Evolutionary conservation across 2,797 vertebrate genomes (phyloP).

Genomic region (Borostomias antarcticus): DNA sequence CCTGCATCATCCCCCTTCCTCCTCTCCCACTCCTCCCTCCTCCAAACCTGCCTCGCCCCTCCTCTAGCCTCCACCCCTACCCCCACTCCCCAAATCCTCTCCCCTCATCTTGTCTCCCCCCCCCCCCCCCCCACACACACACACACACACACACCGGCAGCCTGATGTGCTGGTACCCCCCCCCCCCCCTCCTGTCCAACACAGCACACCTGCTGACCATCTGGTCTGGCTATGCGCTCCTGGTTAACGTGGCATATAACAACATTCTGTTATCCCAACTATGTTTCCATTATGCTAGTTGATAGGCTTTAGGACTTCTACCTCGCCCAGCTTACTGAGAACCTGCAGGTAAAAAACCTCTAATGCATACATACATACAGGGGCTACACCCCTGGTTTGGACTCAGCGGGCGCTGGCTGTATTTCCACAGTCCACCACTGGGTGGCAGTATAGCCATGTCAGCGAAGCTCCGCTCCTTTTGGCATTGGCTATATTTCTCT

Average conservation of each 20-base stretch:
- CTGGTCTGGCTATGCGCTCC: neutral
- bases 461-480: neutral
- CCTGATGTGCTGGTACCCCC: neutral
- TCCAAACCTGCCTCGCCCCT: neutral
- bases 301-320: too few species aligned
- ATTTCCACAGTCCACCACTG: slow-evolving; percentile 24
- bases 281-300: neutral
- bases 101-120: too few species aligned
- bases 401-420: neutral
- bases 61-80: too few species aligned
- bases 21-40: neutral
- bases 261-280: neutral
- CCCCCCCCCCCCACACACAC: too few species aligned
- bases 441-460: slow-evolving; percentile 30
- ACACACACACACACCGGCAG: too few species aligned
- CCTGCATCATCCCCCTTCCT: neutral
- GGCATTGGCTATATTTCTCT: slow-evolving; percentile 21
- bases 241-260: neutral
- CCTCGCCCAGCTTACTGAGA: too few species aligned
- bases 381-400: neutral
- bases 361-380: neutral
- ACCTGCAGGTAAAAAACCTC: neutral
- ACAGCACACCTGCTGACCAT: neutral
- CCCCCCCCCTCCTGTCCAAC: too few species aligned
- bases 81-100: neutral